Evolutionary conservation across 1,140 invertebrate species (phyloP), one percentile per base, ranked within the genome.

Genomic region (Lasioglossum baleicum): DNA sequence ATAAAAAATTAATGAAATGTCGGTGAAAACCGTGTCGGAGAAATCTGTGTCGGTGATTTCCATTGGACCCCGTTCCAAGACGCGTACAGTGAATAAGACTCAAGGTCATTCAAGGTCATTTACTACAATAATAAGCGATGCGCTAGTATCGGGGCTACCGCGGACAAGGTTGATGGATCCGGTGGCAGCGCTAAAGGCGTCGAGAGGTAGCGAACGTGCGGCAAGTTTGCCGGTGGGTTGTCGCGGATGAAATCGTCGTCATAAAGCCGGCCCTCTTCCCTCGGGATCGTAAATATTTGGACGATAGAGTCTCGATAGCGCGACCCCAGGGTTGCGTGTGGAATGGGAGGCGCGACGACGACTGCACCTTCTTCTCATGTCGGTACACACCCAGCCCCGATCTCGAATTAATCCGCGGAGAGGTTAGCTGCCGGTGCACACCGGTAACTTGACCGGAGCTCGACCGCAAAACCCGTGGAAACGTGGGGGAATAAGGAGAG

Each of bases 391-490:
- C 68, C 76, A 71, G 64, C 53, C 67, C 63, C 63, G 89, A 91
- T 89, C 87, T 91, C 82, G 88, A 92, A 92, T 91, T 90, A 91
- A 91, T 90, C 87, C 87, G 83, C 42, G 51, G 58, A 80, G 65
- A 87, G 88, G 87, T 92, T 90, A 89, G 88, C 85, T 78, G 82
- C 87, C 75, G 74, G 75, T 74, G 85, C 83, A 89, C 79, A 89
- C 79, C 89, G 89, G 91, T 92, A 92, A 92, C 91, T 89, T 88
- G 89, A 91, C 89, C 90, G 85, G 84, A 85, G 87, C 83, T 73
- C 82, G 83, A 85, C 88, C 87, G 72, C 81, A 80, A 86, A 81
- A 84, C 83, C 72, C 73, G 67, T 79, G 73, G 76, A 81, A 80
- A 58, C 75, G 72, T 40, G 51, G 48, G 65, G 15, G 74, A 26